A percentile compares a stretch with the other conserved stretches of the same genome.
phyloP scores from a whole-genome alignment of 2,888 invertebrate species.

The Cheilosia urbana region DNA sequence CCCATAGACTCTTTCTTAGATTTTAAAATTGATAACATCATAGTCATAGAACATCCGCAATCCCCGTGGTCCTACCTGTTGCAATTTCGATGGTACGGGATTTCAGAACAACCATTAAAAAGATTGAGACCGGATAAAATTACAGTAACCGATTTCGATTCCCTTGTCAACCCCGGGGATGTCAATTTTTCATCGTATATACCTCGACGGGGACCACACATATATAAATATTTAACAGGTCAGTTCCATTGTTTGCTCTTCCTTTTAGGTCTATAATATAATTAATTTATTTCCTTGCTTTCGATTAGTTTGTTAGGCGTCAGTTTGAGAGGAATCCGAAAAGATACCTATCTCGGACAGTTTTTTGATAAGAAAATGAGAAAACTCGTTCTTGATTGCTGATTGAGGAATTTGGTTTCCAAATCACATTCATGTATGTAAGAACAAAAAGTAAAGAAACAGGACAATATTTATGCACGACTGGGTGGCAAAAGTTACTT shows the following conservation, averaged over 20 bases:
- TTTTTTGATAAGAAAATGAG: slow-evolving; percentile 5
- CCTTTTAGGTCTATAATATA: slow-evolving; percentile 52
- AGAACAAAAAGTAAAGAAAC: background rate
- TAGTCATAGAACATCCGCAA: slow-evolving; percentile 21
- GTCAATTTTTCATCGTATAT: too few species aligned
- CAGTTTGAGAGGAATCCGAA: slow-evolving; percentile 27
- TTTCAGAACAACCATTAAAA: slow-evolving; percentile 26
- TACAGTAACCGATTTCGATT: slow-evolving; percentile 43
- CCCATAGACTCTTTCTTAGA: slow-evolving; percentile 21
- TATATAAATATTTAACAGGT: too few species aligned
- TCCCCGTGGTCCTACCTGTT: slow-evolving; percentile 53
- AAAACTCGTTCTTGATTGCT: background rate
- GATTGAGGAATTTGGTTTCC: background rate
- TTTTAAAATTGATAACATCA: slow-evolving; percentile 40
- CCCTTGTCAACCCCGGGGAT: slow-evolving; percentile 4
- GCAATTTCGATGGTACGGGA: slow-evolving; percentile 58
- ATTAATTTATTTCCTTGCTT: slow-evolving; percentile 65
- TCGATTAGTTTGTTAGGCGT: slow-evolving; percentile 51
- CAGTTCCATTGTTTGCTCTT: slow-evolving; percentile 33
- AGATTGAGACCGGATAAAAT: slow-evolving; percentile 51
- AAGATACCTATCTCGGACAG: slow-evolving; percentile 9
- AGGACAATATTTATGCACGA: background rate
- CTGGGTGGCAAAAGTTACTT: too few species aligned
- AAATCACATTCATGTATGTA: background rate
- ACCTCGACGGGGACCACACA: too few species aligned